Base-by-base conservation (phyloP, 2,888 invertebrate genomes). In the Carpatolechia fugitivella region DNA sequence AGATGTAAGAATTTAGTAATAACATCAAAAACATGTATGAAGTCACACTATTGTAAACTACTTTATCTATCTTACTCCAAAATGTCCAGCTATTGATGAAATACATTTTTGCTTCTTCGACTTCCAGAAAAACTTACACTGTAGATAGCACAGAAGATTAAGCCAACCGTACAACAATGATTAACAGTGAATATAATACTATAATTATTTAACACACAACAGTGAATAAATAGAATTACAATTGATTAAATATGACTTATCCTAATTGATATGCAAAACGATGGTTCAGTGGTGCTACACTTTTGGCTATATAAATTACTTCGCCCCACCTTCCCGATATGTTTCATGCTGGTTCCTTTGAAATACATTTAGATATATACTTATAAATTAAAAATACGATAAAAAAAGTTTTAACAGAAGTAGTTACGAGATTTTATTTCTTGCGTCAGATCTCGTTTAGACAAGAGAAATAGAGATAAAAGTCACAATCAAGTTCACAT, bases 201-300 rank as follows among this genome's bases (percentile, higher is more conserved):
- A 68, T 65, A 60, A 63, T 61, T 59, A 61, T 55, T 63, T 50
- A 61, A 62, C 64, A 61, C 58, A 69, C 74, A 82, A 76, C 77
- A 74, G 57, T 67, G 60, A 68, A 64, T 65, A 76, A 55, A 63
- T 64, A 70, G 65, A 69, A 69, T 62, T 62, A 70, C 66, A 64
- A 71, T 72, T 70, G 62, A 64, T 70, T 55, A 53, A 65, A 55
- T 63, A 60, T 64, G 64, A 61, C 76, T 79, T 80, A 81, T 54
- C 48, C 72, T 79, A 78, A 58, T 76, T 87, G 85, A 86, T 88
- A 88, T 86, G 85, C 80, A 77, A 74, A 65, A 66, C 68, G 61
- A 56, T 69, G 64, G 77, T 76, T 72, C 65, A 58, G 68, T 66
- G 72, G 69, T 62, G 64, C 61, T 60, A 59, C 56, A 58, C 56